Base-by-base conservation (phyloP, 1,140 invertebrate species). In the Drosophila obscura region DNA sequence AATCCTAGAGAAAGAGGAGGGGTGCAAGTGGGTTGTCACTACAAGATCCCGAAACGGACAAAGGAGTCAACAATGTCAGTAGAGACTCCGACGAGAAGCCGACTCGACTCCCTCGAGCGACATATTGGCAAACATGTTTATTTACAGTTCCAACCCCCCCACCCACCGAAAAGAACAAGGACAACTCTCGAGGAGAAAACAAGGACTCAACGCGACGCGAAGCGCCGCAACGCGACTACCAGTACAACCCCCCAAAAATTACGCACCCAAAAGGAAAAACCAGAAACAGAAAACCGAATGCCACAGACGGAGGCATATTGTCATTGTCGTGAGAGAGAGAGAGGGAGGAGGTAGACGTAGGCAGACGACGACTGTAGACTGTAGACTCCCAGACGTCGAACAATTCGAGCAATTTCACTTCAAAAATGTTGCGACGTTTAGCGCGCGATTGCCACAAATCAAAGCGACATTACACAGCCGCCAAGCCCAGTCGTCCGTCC, bases 371-470 rank as follows among this genome's bases (percentile, higher is more conserved):
- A 15, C 39, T 35, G 19, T 19, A 19, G 50, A 43, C 57, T 13
- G 35, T 11, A 39, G 35, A 39, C 35, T 39, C 35, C 35, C 35
- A 39, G 69, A 57, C 80, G 75, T 69, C 82, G 66, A 82, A 78
- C 71, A 87, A 85, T 85, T 87, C 78, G 52, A 81, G 82, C 82
- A 87, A 87, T 85, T 87, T 81, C 82, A 82, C 83, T 78, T 87
- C 60, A 82, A 87, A 85, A 87, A 87, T 69, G 35, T 81, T 87
- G 82, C 82, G 78, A 77, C 82, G 82, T 85, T 85, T 87, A 87
- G 82, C 71, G 78, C 82, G 65, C 82, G 82, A 87, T 87, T 85
- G 82, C 78, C 78, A 85, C 77, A 85, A 85, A 85, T 87, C 82
- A 85, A 87, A 85, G 82, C 74, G 78, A 82, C 82, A 87, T 85